Percentiles rank a stretch among this genome's conserved stretches.
phyloP scores from a whole-genome alignment of 2,797 vertebrate species.

The Miichthys miiuy region DNA sequence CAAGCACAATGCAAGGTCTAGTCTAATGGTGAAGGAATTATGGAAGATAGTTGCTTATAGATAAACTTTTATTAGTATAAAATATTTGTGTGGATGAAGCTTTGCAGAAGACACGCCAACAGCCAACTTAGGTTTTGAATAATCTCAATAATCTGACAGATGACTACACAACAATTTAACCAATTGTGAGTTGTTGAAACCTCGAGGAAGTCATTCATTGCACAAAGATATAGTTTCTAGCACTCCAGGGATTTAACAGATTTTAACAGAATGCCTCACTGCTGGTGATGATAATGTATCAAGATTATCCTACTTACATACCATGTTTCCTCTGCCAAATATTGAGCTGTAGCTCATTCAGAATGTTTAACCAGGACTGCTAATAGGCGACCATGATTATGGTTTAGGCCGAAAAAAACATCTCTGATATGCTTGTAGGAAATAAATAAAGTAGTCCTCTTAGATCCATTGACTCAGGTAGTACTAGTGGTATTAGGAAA shows the following conservation, averaged over 20 bases:
- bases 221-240: not conserved
- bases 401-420: too few species aligned
- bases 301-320: not conserved
- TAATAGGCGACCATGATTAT: too few species aligned
- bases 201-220: not conserved
- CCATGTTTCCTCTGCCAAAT: not conserved
- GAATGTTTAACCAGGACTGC: too few species aligned
- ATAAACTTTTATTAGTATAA: not conserved
- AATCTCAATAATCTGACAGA: not conserved
- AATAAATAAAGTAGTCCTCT: too few species aligned
- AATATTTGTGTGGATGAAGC: not conserved
- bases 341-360: too few species aligned
- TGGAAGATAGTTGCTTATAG: too few species aligned
- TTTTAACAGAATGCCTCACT: not conserved
- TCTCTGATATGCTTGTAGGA: too few species aligned
- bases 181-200: not conserved
- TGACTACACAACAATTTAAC: not conserved
- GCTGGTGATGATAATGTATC: not conserved
- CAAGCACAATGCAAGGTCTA: not conserved
- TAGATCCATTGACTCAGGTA: too few species aligned
- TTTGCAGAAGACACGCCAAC: not conserved
- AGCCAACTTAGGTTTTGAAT: not conserved
- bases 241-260: not conserved
- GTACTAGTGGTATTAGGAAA: too few species aligned
- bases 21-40: not conserved